phyloP scores from a whole-genome alignment of 2,113 vertebrate species.

The Hirundichthys speculiger region DNA sequence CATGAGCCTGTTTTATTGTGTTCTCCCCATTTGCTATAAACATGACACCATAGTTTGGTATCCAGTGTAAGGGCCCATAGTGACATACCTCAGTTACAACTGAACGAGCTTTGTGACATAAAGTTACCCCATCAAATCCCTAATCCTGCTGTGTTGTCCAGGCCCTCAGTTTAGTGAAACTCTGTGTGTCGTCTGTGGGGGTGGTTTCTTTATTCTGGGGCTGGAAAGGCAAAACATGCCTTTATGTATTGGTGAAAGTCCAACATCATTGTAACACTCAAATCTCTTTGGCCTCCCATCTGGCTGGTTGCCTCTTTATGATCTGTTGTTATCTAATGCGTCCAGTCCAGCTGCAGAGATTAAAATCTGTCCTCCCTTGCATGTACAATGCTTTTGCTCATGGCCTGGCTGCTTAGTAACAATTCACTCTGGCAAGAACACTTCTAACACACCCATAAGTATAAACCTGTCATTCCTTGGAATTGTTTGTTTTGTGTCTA shows the following conservation, averaged over 20 bases:
- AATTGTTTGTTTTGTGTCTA: conserved; percentile 8
- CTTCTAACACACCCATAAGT: background rate
- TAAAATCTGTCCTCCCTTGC: conserved; percentile 23
- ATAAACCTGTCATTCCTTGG: background rate
- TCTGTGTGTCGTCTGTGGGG: background rate
- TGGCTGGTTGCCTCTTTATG: conserved; percentile 36
- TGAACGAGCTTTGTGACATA: too few relatives aligned
- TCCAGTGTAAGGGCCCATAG: too few relatives aligned
- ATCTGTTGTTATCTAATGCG: conserved; percentile 46
- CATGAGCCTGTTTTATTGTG: too few relatives aligned
- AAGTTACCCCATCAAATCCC: too few relatives aligned
- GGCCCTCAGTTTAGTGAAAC: background rate
- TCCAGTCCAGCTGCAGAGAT: conserved; percentile 26
- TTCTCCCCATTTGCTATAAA: too few relatives aligned
- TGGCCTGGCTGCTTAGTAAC: background rate
- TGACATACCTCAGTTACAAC: too few relatives aligned
- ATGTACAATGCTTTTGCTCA: conserved; percentile 4
- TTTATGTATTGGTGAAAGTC: background rate
- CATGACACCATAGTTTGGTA: too few relatives aligned
- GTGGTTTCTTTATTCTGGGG: background rate
- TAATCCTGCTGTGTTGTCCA: background rate
- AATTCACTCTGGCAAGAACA: background rate
- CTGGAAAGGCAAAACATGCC: background rate
- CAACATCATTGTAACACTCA: background rate
- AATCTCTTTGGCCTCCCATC: conserved; percentile 24